A percentile compares a stretch with the other conserved stretches of the same genome.
Evolutionary conservation across 1,140 invertebrate genomes (phyloP).

Genomic region (Anastatus disparis): DNA sequence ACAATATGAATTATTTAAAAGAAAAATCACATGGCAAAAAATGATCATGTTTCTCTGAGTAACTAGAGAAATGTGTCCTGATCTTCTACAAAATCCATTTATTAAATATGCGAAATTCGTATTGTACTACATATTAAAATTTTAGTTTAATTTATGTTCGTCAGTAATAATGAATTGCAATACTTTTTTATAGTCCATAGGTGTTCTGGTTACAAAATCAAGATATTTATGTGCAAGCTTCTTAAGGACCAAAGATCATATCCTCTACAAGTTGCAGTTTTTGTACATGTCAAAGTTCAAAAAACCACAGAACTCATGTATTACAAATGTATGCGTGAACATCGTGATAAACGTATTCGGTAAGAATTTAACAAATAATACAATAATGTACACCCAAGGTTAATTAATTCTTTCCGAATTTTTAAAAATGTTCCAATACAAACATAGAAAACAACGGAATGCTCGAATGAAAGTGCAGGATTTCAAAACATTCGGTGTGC

Average conservation of each 20-base stretch:
- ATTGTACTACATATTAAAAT: conserved; percentile 71
- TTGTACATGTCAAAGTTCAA: conserved; percentile 85
- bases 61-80: conserved; percentile 80
- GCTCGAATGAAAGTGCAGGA: no score
- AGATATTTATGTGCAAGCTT: conserved; percentile 89
- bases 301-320: conserved; percentile 95
- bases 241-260: conserved; percentile 82
- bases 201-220: conserved; percentile 79
- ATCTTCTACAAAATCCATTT: conserved; percentile 84
- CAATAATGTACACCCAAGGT: conserved; percentile 19
- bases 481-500: no score
- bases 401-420: no score
- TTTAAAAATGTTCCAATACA: no score
- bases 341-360: conserved; percentile 70
- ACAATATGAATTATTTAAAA: conserved; percentile 76
- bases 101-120: conserved; percentile 92
- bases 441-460: no score
- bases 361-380: conserved; percentile 53
- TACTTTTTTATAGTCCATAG: conserved; percentile 69
- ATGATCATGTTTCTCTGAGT: conserved; percentile 75
- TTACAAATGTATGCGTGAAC: conserved; percentile 74
- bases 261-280: conserved; percentile 83
- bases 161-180: conserved; percentile 16
- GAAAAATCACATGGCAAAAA: conserved; percentile 62
- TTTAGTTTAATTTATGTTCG: not conserved